phyloP scores from a whole-genome alignment of 1,140 invertebrate genomes.

The Nasonia vitripennis region DNA sequence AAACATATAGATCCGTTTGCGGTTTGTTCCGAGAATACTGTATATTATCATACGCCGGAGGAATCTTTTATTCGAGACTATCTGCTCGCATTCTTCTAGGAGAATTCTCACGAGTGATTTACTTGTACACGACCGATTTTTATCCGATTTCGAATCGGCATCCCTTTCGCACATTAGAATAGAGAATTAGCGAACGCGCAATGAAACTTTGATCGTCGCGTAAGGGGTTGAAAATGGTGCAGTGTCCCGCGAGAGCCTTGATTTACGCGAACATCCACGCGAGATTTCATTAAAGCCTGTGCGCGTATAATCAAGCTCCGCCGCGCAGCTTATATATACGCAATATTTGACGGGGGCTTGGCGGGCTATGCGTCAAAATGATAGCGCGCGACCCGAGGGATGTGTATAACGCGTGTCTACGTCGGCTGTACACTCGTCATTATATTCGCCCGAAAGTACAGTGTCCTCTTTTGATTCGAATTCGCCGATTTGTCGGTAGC shows the following conservation, averaged over 20 bases:
- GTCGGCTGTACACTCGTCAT: no score
- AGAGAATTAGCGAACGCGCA: no score
- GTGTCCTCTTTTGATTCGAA: not conserved
- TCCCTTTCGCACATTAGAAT: no score
- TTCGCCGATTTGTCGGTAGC: not conserved
- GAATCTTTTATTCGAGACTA: not conserved
- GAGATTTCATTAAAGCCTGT: slow-evolving; percentile 39
- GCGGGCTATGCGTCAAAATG: not conserved
- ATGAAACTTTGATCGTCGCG: slow-evolving; percentile 18
- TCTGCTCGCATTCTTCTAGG: no score
- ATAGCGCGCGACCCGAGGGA: not conserved
- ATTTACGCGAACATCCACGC: slow-evolving; percentile 1
- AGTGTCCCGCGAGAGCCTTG: slow-evolving; percentile 12
- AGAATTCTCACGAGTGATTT: no score
- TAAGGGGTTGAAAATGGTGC: no score
- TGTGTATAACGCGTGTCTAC: not conserved
- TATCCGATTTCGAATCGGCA: no score
- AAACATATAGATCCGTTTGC: not conserved
- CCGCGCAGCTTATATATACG: not conserved
- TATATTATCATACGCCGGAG: no score
- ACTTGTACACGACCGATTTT: no score
- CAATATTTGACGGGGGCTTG: not conserved
- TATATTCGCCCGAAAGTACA: no score
- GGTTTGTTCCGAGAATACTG: no score
- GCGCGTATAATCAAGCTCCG: slow-evolving; percentile 16